Evolutionary conservation across 2,113 vertebrate genomes (phyloP), one percentile per base, ranked within the genome.

Genomic region (Pterophyllum scalare): DNA sequence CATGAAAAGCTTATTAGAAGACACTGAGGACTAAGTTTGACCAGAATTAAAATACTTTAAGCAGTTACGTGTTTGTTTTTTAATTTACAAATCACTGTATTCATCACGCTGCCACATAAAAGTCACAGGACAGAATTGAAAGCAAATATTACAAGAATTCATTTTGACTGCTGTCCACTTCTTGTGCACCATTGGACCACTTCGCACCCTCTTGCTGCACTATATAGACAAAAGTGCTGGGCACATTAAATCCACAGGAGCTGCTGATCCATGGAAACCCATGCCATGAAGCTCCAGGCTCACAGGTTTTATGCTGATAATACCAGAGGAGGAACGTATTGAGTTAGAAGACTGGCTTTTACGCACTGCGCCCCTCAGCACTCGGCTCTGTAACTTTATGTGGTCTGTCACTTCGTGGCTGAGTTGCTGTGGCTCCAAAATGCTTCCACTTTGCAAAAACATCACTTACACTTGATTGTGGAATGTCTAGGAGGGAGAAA

Each of bases 291-390:
- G 65, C 43, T 72, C 65, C 24, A 2, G 1, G 65, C 20, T 52
- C 65, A 13, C 24, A 12, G 65, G 24, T 70, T 70, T 72, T 70
- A 17, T 49, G 43, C 65, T 70, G 24, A 52, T 49, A 70, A 70
- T 70, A 43, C 46, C 43, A 49, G 43, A 11, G 2, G 28, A 70
- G 43, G 40, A 49, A 40, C 40, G 49, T 28, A 49, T 15, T 70
- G 26, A 49, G 46, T 70, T 24, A 70, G 43, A 24, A 70, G 24
- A 70, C 24, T 24, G 28, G 40, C 46, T 46, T 49, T 43, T 52
- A 52, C 19, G 9, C 6, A 28, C 40, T 52, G 20, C 12, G 46
- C 15, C 12, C 24, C 64, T 46, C 64, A 67, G 22, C 5, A 67
- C 64, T 67, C 35, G 35, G 35, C 35, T 38, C 24, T 46, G 13